Conservation (phyloP, 2,888 invertebrate genomes). For the Eilema sororculum region DNA sequence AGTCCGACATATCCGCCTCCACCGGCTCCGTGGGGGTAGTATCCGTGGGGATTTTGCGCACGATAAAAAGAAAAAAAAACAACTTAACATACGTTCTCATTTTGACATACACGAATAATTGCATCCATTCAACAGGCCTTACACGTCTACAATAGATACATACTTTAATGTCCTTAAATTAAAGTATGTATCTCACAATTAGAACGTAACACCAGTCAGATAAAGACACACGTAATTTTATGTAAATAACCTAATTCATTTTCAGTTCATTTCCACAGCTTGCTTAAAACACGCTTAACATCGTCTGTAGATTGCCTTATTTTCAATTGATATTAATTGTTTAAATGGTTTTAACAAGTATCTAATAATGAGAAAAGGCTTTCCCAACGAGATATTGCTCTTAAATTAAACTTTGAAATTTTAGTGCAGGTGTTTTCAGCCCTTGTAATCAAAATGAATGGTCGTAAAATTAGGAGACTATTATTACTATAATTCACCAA, state of each 20-base stretch:
- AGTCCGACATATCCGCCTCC: no score
- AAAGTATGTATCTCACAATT: conserved; percentile 50
- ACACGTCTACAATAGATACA: conserved; percentile 49
- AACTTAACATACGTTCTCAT: conserved; percentile 42
- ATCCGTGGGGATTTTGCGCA: no score
- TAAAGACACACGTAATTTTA: conserved; percentile 43
- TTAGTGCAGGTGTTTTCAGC: not conserved
- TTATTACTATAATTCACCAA: no score
- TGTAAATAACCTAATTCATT: conserved; percentile 47
- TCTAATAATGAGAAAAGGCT: not conserved
- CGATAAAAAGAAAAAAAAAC: no score
- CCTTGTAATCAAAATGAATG: not conserved
- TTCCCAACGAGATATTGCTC: no score
- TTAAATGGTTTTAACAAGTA: not conserved
- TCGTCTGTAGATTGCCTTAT: conserved; percentile 19
- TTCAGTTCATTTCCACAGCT: conserved; percentile 28
- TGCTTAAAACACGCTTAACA: conserved; percentile 23
- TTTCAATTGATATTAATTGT: not conserved
- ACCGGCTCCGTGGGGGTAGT: no score
- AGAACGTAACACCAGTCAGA: conserved; percentile 34
- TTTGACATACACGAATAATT: conserved; percentile 38
- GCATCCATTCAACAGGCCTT: conserved; percentile 20
- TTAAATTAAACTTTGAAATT: not conserved
- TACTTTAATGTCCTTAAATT: no score
- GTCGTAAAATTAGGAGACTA: not conserved